Base-by-base conservation (phyloP, 2,113 vertebrate genomes). In the Ageneiosus marmoratus region DNA sequence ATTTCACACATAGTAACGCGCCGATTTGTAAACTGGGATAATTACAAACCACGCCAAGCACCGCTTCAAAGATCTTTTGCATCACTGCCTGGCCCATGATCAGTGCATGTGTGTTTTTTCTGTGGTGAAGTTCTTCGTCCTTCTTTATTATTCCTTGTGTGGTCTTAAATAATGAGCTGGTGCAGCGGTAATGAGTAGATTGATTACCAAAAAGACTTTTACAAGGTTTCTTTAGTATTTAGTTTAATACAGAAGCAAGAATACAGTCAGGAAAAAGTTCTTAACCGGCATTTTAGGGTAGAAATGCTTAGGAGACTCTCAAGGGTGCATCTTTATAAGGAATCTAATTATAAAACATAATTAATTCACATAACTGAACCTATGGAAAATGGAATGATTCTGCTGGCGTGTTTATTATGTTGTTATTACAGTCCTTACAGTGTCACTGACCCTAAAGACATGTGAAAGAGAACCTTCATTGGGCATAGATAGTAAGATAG, bases 1-100 rank as follows among this genome's bases (percentile, higher is more conserved):
- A 93, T 93, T 94, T 94, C 93, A 93, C 94, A 94, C 93, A 88
- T 94, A 93, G 93, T 93, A 94, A 94, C 86, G 86, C 87, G 91
- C 90, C 77, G 91, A 77, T 93, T 93, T 93, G 92, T 92, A 92
- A 93, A 94, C 90, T 90, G 81, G 55, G 91, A 90, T 92, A 91
- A 93, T 91, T 93, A 89, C 91, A 89, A 91, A 90, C 88, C 85
- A 88, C 55, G 81, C 75, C 81, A 12, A 81, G 86, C 73, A 20
- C 82, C 29, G 83, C 89, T 88, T 89, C 70, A 73, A 83, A 86
- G 87, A 89, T 89, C 81, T 86, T 83, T 84, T 86, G 72, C 88
- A 83, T 88, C 89, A 67, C 82, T 87, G 37, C 77, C 86, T 83
- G 50, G 75, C 67, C 67, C 51, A 48, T 83, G 83, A 79, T 84